Percentiles rank a stretch among this genome's conserved stretches.
phyloP scores from a whole-genome alignment of 2,888 invertebrate species.

The Epicampocera succincta region DNA sequence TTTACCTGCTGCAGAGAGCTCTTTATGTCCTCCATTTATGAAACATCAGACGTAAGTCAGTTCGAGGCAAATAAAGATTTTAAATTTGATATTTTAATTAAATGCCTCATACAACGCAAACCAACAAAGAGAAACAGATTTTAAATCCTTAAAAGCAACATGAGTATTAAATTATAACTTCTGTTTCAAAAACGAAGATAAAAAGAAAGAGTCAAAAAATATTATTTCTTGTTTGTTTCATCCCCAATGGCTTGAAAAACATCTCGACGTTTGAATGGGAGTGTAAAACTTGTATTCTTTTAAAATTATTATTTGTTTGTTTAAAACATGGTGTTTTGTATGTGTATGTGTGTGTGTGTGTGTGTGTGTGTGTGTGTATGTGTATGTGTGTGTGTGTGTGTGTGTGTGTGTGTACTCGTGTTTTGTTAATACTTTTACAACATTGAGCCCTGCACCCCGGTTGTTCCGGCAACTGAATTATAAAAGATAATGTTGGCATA shows the following conservation, averaged over 20 bases:
- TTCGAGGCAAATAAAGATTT: neutral
- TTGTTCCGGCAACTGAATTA: constrained; percentile 68
- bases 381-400: no score
- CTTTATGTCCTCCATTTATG: no score
- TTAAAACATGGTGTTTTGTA: constrained; percentile 13
- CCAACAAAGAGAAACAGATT: neutral
- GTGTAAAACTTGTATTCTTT: constrained; percentile 28
- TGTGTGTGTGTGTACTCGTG: no score
- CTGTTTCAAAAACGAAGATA: constrained; percentile 9
- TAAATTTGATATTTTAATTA: constrained; percentile 3
- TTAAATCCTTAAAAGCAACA: constrained; percentile 7
- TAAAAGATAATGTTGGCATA: constrained; percentile 62
- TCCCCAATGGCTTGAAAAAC: constrained; percentile 41
- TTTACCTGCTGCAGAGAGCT: no score
- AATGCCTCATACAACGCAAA: neutral
- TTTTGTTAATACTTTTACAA: constrained; percentile 40
- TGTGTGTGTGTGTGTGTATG: no score
- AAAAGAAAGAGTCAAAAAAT: neutral
- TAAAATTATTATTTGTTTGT: constrained; percentile 27
- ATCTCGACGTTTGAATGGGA: neutral
- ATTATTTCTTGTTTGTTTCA: constrained; percentile 21
- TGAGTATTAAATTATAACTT: neutral
- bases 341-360: no score
- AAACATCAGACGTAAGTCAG: no score
- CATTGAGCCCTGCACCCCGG: constrained; percentile 11